These are phyloP conservation scores for Desoria tigrina DNA, from an alignment of 2,888 invertebrate species.

Conservation along the genomic window DNA sequence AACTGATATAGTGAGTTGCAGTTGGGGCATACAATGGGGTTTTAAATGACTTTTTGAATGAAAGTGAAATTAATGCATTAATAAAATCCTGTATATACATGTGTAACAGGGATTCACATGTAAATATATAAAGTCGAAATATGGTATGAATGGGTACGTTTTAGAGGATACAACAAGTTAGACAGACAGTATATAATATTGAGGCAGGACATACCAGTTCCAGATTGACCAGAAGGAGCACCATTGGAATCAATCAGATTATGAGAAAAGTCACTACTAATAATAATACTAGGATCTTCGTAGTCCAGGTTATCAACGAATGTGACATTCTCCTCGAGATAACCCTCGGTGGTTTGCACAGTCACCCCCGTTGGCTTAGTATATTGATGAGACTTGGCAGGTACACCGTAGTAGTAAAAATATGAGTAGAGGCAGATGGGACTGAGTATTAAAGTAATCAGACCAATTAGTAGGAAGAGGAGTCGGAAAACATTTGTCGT, in stretches of 20 bases:
- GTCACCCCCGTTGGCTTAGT: not conserved
- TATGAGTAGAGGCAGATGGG: slow-evolving; percentile 19
- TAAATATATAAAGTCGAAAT: no score
- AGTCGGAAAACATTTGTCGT: slow-evolving; percentile 23
- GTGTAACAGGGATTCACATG: not conserved
- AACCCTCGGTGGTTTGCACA: not conserved
- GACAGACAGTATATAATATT: no score
- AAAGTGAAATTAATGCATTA: slow-evolving; percentile 24
- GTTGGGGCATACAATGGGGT: not conserved
- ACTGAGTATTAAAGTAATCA: slow-evolving; percentile 15
- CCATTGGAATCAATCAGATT: slow-evolving; percentile 5
- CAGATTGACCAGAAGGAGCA: slow-evolving; percentile 8
- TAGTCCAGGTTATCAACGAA: slow-evolving; percentile 5
- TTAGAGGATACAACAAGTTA: no score
- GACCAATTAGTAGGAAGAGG: slow-evolving; percentile 9
- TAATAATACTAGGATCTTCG: slow-evolving; percentile 1
- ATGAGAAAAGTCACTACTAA: not conserved
- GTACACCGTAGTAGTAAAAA: slow-evolving; percentile 18
- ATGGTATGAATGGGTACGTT: no score
- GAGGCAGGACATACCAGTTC: not conserved
- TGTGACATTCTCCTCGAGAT: slow-evolving; percentile 7
- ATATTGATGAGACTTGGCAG: slow-evolving; percentile 1
- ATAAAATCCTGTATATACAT: slow-evolving; percentile 14
- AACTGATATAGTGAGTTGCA: slow-evolving; percentile 2
- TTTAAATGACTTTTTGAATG: slow-evolving; percentile 7